phyloP scores from a whole-genome alignment of 2,797 vertebrate species.

The Myoxocephalus aenaeus region DNA sequence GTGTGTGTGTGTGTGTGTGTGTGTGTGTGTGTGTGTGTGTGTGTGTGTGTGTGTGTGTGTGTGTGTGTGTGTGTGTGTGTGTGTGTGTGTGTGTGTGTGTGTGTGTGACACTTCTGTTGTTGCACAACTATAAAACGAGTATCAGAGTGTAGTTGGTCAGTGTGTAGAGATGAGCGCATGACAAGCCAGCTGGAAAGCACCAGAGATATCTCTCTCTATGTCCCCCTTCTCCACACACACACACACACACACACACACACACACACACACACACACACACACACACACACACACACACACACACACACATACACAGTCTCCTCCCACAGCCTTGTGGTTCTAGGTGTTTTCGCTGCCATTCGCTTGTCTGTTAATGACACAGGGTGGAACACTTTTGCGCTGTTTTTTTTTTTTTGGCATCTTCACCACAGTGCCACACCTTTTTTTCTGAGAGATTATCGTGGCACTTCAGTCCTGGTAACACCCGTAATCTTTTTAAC shows the following conservation, averaged over 20 bases:
- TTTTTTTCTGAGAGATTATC: background rate
- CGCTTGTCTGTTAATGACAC: background rate
- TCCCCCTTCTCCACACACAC: background rate
- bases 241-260: background rate
- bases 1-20: too few relatives aligned
- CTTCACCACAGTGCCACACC: background rate
- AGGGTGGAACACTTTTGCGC: background rate
- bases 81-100: constrained; percentile 13
- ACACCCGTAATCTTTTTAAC: background rate
- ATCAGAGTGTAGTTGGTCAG: background rate
- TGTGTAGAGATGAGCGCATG: constrained; percentile 1
- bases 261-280: background rate
- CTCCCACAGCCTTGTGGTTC: background rate
- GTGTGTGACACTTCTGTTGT: constrained; percentile 12
- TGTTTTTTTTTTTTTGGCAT: background rate
- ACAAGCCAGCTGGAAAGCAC: constrained; percentile 64
- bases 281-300: background rate
- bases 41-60: too few relatives aligned
- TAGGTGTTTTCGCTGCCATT: constrained; percentile 1
- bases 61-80: constrained; percentile 1
- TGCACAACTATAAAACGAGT: constrained; percentile 28
- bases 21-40: too few relatives aligned
- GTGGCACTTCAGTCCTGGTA: background rate
- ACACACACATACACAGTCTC: background rate
- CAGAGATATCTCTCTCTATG: constrained; percentile 21